Evolutionary conservation across 2,888 invertebrate species (phyloP), one percentile per base, ranked within the genome.

Genomic region (Abscondita cerata): DNA sequence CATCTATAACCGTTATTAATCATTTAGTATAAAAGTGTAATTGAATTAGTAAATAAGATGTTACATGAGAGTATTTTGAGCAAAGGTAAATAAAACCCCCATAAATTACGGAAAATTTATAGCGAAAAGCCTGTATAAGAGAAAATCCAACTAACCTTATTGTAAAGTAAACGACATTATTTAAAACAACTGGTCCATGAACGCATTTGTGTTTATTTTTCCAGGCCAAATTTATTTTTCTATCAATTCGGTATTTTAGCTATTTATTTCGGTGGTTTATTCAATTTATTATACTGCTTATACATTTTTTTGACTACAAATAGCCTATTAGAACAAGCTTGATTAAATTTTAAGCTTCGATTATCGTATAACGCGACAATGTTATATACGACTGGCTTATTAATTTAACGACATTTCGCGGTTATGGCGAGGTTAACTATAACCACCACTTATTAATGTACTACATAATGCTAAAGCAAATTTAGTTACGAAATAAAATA

Each of bases 401-500:
- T 44, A 44, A 44, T 44, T 18, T n/a, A 44, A 44, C 19, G 44
- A 44, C 18, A 16, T 19, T 18, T 18, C 19, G 18, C 2, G 44
- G 44, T 18, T 44, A 18, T 18, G 16, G 18, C 18, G 16, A 44
- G 18, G 19, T 48, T 31, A 25, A 20, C 47, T 16, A 12, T n/a
- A 48, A 52, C 52, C 33, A 33, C 46, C 9, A 41, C 57, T 58
- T 51, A 58, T 58, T 58, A 58, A 46, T 51, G 33, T 40, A 25
- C 41, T 51, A 41, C 52, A 51, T 58, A 51, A 58, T 58, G 51
- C 16, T 33, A 16, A 40, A 44, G 40, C 46, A 44, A 34, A 25
- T 20, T 36, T 33, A 41, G 40, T 34, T 31, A 20, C 34, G 18
- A 34, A 31, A 33, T 40, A 63, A 63, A 59, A 55, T 59, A 58